Base-by-base conservation (phyloP, 2,113 vertebrate species). In the Oreochromis aureus region DNA sequence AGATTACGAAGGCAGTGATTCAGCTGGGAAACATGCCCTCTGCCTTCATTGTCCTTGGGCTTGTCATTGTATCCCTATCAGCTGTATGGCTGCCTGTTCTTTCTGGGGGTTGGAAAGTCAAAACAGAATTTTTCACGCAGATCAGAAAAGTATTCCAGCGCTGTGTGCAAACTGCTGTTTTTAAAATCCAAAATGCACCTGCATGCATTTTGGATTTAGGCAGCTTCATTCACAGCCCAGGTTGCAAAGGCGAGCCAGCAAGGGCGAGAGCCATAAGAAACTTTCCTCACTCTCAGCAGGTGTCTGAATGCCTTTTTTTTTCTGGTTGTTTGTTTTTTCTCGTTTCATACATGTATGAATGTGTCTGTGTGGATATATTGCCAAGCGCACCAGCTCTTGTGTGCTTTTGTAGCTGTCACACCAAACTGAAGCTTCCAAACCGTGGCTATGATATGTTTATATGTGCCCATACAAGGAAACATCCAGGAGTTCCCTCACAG, bases 381-480 rank as follows among this genome's bases (percentile, higher is more conserved):
- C 80, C 41, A 24, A 56, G 22, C 2, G 0, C 61, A 71, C 34
- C 27, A 5, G 55, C 83, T 89, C 86, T 53, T 66, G 55, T 51
- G 3, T 51, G 16, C 16, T 32, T 78, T 34, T 83, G 69, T 53
- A 66, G 58, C 66, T 39, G 86, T 90, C 88, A 79, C 83, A 87
- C 58, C 53, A 48, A 80, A 82, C 86, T 89, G 87, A 36, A 41
- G n/a, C 81, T 82, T 89, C 87, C 83, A 84, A 82, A 63, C 51
- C 16, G 66, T 85, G 69, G 78, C 81, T 63, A 32, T 44, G 4
- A 78, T 46, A 32, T 44, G 63, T 86, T 84, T 83, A 84, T 90
- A 87, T 89, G 61, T 86, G 83, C 81, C 87, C 87, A 34, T 87
- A 63, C 83, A 82, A 78, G 79, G 84, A 86, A 87, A 73, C 80